These are phyloP conservation scores for Choloepus didactylus DNA, from an alignment of 2,797 vertebrate genomes.

Conservation along the genomic window DNA sequence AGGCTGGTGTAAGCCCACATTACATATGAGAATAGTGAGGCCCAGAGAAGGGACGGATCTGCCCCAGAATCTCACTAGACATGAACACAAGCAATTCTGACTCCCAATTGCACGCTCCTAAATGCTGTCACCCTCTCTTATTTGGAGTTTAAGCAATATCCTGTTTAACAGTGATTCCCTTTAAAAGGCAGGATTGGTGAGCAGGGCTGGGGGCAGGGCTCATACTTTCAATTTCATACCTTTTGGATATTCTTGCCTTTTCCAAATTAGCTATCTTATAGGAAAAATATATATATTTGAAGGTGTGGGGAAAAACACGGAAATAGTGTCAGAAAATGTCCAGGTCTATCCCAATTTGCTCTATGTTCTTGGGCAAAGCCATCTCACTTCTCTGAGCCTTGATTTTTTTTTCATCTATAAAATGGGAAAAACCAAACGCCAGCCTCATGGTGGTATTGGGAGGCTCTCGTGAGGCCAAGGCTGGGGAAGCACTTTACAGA, in stretches of 20 bases:
- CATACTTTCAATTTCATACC: neutral
- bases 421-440: neutral
- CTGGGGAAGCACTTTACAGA: neutral
- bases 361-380: neutral
- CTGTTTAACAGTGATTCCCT: neutral
- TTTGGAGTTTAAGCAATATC: neutral
- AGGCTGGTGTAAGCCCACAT: neutral
- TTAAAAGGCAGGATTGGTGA: neutral
- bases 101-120: accelerated
- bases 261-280: neutral
- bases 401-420: neutral
- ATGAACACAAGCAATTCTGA: neutral
- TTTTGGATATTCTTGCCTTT: neutral
- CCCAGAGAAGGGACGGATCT: neutral
- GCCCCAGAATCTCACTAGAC: accelerated
- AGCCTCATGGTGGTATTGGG: neutral
- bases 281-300: neutral
- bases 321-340: neutral
- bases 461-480: no score
- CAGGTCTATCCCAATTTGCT: neutral
- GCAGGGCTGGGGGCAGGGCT: accelerated
- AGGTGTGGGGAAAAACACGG: neutral
- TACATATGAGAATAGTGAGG: neutral
- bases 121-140: neutral
- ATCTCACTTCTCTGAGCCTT: neutral